Conservation (phyloP, 2,113 vertebrate genomes). For the Dascyllus trimaculatus region DNA sequence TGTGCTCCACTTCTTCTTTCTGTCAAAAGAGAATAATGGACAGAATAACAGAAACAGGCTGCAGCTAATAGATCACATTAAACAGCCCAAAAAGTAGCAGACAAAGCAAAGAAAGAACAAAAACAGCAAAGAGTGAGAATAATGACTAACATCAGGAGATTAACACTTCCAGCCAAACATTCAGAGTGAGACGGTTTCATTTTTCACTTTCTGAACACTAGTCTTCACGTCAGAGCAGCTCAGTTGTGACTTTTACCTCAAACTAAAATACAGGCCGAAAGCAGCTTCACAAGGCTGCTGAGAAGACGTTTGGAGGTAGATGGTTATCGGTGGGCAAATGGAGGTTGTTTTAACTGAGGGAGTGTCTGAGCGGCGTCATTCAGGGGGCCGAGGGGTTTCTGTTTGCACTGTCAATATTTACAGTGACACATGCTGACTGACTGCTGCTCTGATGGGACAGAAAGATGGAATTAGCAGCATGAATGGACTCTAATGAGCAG, state of each 20-base stretch:
- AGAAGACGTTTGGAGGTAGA: slow-evolving; percentile 45
- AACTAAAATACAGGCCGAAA: not conserved
- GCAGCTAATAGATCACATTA: not conserved
- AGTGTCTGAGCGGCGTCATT: slow-evolving; percentile 66
- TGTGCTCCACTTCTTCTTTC: not conserved
- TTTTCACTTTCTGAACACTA: slow-evolving; percentile 72
- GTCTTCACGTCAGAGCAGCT: slow-evolving; percentile 17
- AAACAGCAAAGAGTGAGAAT: not conserved
- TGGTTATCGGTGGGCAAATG: slow-evolving; percentile 62
- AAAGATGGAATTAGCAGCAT: slow-evolving; percentile 39
- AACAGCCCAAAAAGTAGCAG: not conserved
- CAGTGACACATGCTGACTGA: slow-evolving; percentile 71
- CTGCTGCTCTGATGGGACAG: slow-evolving; percentile 40
- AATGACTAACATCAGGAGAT: slow-evolving; percentile 65
- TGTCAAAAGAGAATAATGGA: too few relatives aligned
- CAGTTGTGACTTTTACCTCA: not conserved
- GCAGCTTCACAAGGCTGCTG: too few relatives aligned
- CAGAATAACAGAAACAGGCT: not conserved
- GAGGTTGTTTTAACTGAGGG: slow-evolving; percentile 64
- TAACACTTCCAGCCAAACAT: slow-evolving; percentile 70
- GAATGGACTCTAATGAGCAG: slow-evolving; percentile 48
- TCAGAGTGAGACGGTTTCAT: slow-evolving; percentile 66
- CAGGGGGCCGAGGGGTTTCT: slow-evolving; percentile 67
- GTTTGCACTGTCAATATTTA: slow-evolving; percentile 85
- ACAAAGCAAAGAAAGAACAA: not conserved